These are phyloP conservation scores for Spodoptera littoralis DNA, from an alignment of 2,888 invertebrate species.

Conservation along the genomic window DNA sequence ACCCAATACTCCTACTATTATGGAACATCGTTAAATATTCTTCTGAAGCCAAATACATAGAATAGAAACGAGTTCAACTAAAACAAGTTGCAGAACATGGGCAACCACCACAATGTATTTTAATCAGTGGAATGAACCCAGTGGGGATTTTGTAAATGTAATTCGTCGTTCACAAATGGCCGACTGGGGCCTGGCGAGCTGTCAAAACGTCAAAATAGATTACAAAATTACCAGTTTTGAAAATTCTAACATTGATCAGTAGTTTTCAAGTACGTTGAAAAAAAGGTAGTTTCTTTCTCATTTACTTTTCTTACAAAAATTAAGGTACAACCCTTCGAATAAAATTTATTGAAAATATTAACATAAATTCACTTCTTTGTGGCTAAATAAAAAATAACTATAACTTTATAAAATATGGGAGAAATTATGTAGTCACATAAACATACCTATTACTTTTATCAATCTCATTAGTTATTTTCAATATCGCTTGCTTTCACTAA, in stretches of 20 bases:
- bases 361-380: slow-evolving; percentile 9
- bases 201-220: slow-evolving; percentile 62
- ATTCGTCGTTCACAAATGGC: slow-evolving; percentile 74
- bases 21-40: slow-evolving; percentile 57
- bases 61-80: slow-evolving; percentile 59
- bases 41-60: slow-evolving; percentile 23
- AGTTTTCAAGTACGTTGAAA: neutral
- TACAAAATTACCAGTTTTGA: slow-evolving; percentile 20
- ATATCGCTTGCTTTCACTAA: slow-evolving; percentile 61
- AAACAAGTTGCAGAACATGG: slow-evolving; percentile 40
- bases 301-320: neutral
- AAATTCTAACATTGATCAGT: slow-evolving; percentile 1
- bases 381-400: slow-evolving; percentile 4
- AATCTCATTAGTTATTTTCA: slow-evolving; percentile 50
- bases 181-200: slow-evolving; percentile 62
- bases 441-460: neutral
- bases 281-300: too few species aligned
- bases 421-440: too few species aligned
- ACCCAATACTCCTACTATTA: slow-evolving; percentile 29
- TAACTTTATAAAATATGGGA: too few species aligned
- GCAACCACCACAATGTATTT: slow-evolving; percentile 48
- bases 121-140: slow-evolving; percentile 53
- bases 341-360: slow-evolving; percentile 1
- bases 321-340: neutral
- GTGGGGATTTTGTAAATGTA: slow-evolving; percentile 30